Evolutionary conservation across 2,797 vertebrate genomes (phyloP), one percentile per base, ranked within the genome.

Genomic region (Petrocephalus sullivani): DNA sequence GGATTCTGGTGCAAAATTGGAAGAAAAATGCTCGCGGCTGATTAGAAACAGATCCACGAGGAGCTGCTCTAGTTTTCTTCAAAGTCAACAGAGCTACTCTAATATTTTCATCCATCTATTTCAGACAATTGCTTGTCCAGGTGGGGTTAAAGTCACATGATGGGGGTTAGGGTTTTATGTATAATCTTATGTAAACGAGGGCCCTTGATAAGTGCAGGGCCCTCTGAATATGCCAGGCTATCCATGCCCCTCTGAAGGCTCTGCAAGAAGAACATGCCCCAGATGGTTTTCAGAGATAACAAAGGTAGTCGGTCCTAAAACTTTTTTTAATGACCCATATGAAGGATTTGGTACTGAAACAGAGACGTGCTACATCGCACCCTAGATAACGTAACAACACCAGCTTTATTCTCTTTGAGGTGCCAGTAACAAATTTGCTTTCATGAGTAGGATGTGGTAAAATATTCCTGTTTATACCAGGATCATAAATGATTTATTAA

Each of bases 1-100:
- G 51, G 88, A 91, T 88, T 33, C 89, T 87, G 90, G n/a, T 88
- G 82, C 3, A 2, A 83, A 51, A 83, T 84, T 87, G 64, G 82
- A 51, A 92, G 92, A 93, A 91, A n/a, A 90, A 92, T 92, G 88
- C 81, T 56, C 87, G 64, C 89, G 81, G 88, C 89, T 91, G 92
- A 93, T 91, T 92, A 91, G 89, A 90, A 87, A 51, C 16, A 87
- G 89, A 90, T 89, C n/a, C 54, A 9, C 3, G 71, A 46, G 71
- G 81, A 54, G n/a, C 9, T 84, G 21, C 49, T 14, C 81, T 2
- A 51, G 10, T 51, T 49, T 84, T 49, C 51, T 49, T 84, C 10
- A 23, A n/a, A 84, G 53, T 51, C 49, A 84, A 54, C 28, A 71
- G 28, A 12, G n/a, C 81, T 54, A 54, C 51, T 14, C 81, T 51